Base-by-base conservation (phyloP, 37 sponge, comb jelly and placozoan genomes). In the Aplysina aerophoba region DNA sequence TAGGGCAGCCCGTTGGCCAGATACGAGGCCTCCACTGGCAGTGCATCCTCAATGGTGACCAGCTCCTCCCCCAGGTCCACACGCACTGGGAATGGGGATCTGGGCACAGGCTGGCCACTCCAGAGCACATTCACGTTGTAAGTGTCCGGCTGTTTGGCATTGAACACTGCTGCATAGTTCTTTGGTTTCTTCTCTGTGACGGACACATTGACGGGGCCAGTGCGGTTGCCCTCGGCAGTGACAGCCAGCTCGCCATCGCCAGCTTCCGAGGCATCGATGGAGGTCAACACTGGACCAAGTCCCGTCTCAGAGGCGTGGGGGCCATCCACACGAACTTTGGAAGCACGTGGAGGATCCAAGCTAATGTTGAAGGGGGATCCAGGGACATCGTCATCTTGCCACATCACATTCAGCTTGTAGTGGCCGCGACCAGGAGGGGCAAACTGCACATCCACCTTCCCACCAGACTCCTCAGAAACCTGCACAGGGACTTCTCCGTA, bases 1-100 rank as follows among this genome's bases (percentile, higher is more conserved):
- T 75, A 75, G 1, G n/a, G 15, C 41, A 24, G n/a, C 1, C 38
- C 78, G 24, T 75, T 75, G 54, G 50, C 37, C 22, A 75, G 16
- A 44, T 75, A 75, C 22, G 78, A 36, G 53, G 41, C 38, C 78
- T 75, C 78, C 78, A 75, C 78, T 40, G 37, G 41, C 22, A 40
- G 24, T 44, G 40, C 20, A 24, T 36, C 78, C 11, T 75, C 78
- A 25, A 36, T 12, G 20, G 20, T 17, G 21, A 30, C 6, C 78
- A 75, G 21, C 15, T 41, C 78, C 53, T 75, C 78, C 38, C 78
- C 78, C 22, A 75, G 54, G 40, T 75, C 78, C 39, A 75, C 78
- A 53, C 24, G 78, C 19, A 92, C 44, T 37, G n/a, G 77, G 72
- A 92, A 92, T 34, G 93, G 89, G 59, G 89, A 73, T n/a, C 93